phyloP scores from a whole-genome alignment of 64 coral and sea anemone species.

The Montipora cactus region DNA sequence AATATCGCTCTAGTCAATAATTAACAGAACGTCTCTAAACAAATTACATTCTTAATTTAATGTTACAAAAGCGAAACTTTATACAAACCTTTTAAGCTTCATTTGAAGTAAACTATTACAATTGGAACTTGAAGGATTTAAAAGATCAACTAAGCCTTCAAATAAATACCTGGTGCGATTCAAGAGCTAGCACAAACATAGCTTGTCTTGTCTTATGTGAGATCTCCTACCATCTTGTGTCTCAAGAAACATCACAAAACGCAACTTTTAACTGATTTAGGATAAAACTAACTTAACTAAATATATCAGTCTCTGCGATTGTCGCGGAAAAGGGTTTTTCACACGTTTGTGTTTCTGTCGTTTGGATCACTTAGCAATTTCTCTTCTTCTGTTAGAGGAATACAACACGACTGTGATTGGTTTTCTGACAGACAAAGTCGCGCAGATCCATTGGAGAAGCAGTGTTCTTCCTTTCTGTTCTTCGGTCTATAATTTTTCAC shows the following conservation, averaged over 20 bases:
- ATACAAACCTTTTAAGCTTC: not conserved
- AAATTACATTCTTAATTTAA: not conserved
- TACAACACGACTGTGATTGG: not conserved
- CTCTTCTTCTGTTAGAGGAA: constrained; percentile 4
- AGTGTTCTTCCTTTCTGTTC: not conserved
- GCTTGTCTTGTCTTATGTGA: not conserved
- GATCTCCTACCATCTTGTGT: no score
- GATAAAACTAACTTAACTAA: not conserved
- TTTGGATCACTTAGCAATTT: constrained; percentile 6
- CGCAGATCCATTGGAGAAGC: not conserved
- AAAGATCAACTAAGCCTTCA: no score
- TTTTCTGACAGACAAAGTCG: not conserved
- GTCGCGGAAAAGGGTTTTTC: not conserved
- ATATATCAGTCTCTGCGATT: no score
- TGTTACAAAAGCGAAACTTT: constrained; percentile 20
- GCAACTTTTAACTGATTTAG: not conserved
- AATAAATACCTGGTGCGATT: no score
- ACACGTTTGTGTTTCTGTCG: constrained; percentile 22
- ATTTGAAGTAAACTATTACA: not conserved
- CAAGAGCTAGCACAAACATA: not conserved
- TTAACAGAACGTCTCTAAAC: not conserved
- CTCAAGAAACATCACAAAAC: not conserved
- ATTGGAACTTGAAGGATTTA: no score
- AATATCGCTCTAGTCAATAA: not conserved
- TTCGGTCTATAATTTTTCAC: not conserved